phyloP scores from a whole-genome alignment of 1,140 invertebrate genomes.

The Anoplolepis gracilipes region DNA sequence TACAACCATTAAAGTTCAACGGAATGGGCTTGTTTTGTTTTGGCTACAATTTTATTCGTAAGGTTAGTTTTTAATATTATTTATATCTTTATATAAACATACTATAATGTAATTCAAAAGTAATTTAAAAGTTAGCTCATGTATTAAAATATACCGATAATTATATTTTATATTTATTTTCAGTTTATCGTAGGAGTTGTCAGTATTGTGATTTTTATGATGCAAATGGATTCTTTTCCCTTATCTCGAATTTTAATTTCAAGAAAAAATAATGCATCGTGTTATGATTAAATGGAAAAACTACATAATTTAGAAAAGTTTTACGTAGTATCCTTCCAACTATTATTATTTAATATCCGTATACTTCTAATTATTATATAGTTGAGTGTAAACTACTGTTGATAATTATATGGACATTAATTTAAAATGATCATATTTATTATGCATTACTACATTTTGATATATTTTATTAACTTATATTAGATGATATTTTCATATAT shows the following conservation, averaged over 20 bases:
- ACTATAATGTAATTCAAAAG: too few species aligned
- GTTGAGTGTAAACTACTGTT: too few species aligned
- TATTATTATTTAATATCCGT: too few species aligned
- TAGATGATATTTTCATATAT: too few species aligned
- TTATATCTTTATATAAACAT: not conserved
- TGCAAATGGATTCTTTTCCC: not conserved
- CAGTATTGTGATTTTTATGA: not conserved
- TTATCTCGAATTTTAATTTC: not conserved
- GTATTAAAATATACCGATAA: not conserved
- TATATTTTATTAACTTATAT: too few species aligned
- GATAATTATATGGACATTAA: too few species aligned
- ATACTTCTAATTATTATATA: too few species aligned
- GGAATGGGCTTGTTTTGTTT: constrained; percentile 22
- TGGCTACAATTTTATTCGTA: constrained; percentile 6
- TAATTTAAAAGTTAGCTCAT: not conserved
- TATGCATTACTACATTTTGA: too few species aligned
- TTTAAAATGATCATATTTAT: too few species aligned
- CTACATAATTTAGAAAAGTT: not conserved
- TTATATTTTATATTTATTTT: not conserved
- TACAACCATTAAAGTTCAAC: constrained; percentile 7
- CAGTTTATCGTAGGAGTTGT: not conserved
- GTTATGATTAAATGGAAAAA: not conserved
- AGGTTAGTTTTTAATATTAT: constrained; percentile 1
- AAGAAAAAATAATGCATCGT: not conserved
- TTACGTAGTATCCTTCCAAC: too few species aligned